phyloP scores from a whole-genome alignment of 2,797 vertebrate species.

The Danionella dracula region DNA sequence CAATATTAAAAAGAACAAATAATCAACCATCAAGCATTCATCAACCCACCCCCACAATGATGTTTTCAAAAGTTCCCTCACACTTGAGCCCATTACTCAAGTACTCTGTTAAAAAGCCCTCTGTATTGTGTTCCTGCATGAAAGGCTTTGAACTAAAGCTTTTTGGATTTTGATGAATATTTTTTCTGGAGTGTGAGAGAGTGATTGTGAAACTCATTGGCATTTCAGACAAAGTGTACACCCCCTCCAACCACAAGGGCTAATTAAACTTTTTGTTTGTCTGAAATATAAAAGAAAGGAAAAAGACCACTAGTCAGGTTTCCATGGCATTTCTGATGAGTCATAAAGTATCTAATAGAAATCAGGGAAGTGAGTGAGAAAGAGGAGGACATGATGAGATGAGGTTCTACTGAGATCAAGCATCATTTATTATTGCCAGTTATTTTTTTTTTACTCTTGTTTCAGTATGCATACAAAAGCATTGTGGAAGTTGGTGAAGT shows the following conservation, averaged over 20 bases:
- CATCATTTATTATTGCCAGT: no score
- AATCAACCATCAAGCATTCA: neutral
- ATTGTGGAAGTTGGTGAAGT: no score
- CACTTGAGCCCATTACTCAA: constrained; percentile 1
- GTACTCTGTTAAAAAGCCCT: constrained; percentile 1
- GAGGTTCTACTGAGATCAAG: no score
- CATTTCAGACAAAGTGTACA: constrained; percentile 16
- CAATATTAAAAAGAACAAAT: neutral
- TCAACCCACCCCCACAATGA: neutral
- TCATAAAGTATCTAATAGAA: constrained; percentile 6
- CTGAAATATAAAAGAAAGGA: constrained; percentile 31
- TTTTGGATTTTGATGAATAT: constrained; percentile 41
- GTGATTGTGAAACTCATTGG: constrained; percentile 18
- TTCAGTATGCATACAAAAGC: no score
- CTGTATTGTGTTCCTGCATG: constrained; percentile 21
- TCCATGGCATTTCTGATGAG: constrained; percentile 32
- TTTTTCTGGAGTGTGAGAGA: constrained; percentile 15
- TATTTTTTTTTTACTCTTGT: no score
- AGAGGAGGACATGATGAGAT: no score
- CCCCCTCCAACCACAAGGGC: constrained; percentile 4
- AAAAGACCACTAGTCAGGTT: neutral
- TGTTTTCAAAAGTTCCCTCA: constrained; percentile 14
- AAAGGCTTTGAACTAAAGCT: constrained; percentile 34
- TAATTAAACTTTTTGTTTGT: constrained; percentile 37
- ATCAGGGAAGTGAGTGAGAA: neutral